Evolutionary conservation across 1,140 invertebrate genomes (phyloP), one percentile per base, ranked within the genome.

Genomic region (Polypedilum vanderplanki): DNA sequence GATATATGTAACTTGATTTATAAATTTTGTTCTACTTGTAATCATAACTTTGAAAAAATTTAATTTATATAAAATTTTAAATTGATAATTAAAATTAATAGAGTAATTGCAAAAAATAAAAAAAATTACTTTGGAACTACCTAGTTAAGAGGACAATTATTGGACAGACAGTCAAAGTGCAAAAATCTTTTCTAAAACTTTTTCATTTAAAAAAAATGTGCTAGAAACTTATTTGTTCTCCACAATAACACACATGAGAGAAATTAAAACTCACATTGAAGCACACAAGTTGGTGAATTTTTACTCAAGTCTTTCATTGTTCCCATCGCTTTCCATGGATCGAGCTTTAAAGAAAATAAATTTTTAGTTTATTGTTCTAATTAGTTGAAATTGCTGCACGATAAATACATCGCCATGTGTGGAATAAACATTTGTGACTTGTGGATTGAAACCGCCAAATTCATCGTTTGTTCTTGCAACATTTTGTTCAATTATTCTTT

Each of bases 381-480:
- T 57, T 57, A 15, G n/a, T 17, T 17, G 46, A 57, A 57, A 57
- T 57, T 57, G 10, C 46, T 57, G 8, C 10, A 57, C n/a, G n/a
- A n/a, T 1, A 17, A 17, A 57, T 57, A 57, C 46, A 12, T 57
- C 10, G 46, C 46, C 46, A 17, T 57, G 75, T 86, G 46, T 57
- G 78, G 88, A 88, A 73, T 89, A 86, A 1, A 90, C 85, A 77
- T 88, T 89, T 75, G 84, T 85, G 0, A 88, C 84, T 8, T 85
- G 80, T 0, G 88, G 87, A 7, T 81, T 74, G 41, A 84, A 76
- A 5, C 86, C 89, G 5, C 89, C 89, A 77, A 88, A 90, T 57
- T 87, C 79, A 0, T 80, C 78, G 76, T 91, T 91, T 0, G 88
- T 89, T 40, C 86, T 81, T 12, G 81, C 83, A 1, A 87, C 83